These are phyloP conservation scores for Pseudopleuronectes americanus DNA, from an alignment of 2,797 vertebrate species.

Conservation along the genomic window DNA sequence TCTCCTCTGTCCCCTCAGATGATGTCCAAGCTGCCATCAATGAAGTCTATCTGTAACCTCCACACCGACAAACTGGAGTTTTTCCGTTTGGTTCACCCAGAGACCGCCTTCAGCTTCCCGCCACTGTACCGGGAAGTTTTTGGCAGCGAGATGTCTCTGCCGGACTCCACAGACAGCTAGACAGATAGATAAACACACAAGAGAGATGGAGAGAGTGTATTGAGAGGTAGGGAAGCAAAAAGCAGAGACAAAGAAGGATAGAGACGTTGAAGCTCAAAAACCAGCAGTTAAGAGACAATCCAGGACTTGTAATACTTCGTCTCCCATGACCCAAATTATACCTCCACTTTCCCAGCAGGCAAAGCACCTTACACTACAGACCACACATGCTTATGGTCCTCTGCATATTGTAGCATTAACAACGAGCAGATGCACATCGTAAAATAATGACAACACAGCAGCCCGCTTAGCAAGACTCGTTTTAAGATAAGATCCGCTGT, in stretches of 20 bases:
- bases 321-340: constrained; percentile 74
- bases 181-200: constrained; percentile 47
- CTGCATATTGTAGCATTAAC: constrained; percentile 78
- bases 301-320: constrained; percentile 70
- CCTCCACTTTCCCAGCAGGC: constrained; percentile 77
- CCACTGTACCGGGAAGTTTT: constrained; percentile 94
- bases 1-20: constrained; percentile 79
- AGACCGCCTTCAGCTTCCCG: constrained; percentile 90
- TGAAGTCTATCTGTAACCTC: constrained; percentile 94
- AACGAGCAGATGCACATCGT: constrained; percentile 56
- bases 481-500: constrained; percentile 58
- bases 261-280: constrained; percentile 75
- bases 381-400: constrained; percentile 72
- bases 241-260: constrained; percentile 67
- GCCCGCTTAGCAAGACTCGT: constrained; percentile 59
- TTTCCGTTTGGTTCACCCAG: constrained; percentile 91
- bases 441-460: constrained; percentile 45
- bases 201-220: constrained; percentile 53
- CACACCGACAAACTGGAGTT: constrained; percentile 93
- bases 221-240: constrained; percentile 58
- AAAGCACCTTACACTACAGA: constrained; percentile 82
- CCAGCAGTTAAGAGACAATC: constrained; percentile 83
- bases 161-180: constrained; percentile 88
- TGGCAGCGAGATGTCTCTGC: constrained; percentile 89
- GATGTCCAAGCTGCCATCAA: constrained; percentile 89